These are phyloP conservation scores for Hippocampus guttulatus DNA, from an alignment of 2,113 vertebrate species.

Conservation along the genomic window DNA sequence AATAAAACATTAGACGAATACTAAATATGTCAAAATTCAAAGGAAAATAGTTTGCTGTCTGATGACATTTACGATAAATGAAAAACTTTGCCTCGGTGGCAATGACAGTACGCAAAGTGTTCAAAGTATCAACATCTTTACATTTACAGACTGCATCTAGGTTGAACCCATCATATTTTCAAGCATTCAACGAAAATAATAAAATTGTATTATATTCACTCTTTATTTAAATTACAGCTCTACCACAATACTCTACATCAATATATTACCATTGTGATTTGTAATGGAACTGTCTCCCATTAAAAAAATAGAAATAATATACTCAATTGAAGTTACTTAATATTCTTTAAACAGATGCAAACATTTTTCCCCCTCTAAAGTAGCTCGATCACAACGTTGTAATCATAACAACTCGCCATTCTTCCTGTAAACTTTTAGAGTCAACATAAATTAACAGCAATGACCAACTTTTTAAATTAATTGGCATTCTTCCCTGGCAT, in stretches of 20 bases:
- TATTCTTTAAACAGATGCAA: background rate
- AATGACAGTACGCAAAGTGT: too few relatives aligned
- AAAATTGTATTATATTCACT: background rate
- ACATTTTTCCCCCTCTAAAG: conserved; percentile 4
- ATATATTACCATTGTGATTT: background rate
- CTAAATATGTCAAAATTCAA: background rate
- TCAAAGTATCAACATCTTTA: background rate
- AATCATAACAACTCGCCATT: background rate
- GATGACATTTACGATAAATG: background rate
- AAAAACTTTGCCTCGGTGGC: background rate
- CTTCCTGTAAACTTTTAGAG: conserved; percentile 1
- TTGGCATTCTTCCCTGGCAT: background rate
- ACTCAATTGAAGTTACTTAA: background rate
- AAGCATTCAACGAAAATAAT: background rate
- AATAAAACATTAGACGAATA: conserved; percentile 12
- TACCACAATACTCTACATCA: background rate
- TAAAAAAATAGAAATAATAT: background rate
- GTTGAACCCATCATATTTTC: background rate
- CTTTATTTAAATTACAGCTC: background rate
- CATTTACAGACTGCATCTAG: background rate
- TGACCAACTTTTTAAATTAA: conserved; percentile 21
- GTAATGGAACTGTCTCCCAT: too few relatives aligned
- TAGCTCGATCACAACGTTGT: background rate
- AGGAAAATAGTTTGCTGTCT: background rate
- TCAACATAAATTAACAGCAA: conserved; percentile 7